Percentiles rank a stretch among this genome's conserved stretches.
These are phyloP conservation scores for Temnothorax ravouxi DNA, from an alignment of 2,888 invertebrate species.

Conservation along the genomic window DNA sequence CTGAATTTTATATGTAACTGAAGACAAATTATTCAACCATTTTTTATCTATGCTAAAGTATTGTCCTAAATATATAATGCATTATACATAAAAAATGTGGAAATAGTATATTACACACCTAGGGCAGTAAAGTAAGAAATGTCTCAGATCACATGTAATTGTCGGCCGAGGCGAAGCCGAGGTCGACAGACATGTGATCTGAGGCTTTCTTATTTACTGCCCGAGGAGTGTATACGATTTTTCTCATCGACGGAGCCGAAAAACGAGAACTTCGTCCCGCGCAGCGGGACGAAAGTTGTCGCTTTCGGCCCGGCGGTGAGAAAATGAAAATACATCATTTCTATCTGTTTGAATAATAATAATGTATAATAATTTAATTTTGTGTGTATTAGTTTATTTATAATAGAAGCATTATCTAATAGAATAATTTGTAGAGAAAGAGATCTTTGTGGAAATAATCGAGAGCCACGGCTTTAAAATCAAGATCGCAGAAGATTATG, in stretches of 20 bases:
- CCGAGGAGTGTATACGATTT: no score
- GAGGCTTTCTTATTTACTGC: no score
- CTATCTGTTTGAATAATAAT: background rate
- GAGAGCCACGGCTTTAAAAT: slow-evolving; percentile 1
- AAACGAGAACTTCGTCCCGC: no score
- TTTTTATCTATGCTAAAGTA: background rate
- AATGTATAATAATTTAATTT: slow-evolving; percentile 4
- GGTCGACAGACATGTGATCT: no score
- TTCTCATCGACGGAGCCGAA: no score
- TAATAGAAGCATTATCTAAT: background rate
- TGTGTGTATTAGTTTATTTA: background rate
- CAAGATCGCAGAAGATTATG: slow-evolving; percentile 7
- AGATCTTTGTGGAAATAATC: background rate
- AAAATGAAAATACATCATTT: background rate
- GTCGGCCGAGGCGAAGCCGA: no score
- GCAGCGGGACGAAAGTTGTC: no score
- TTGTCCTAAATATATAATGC: background rate
- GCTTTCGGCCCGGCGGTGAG: no score
- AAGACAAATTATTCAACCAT: background rate
- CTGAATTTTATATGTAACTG: background rate
- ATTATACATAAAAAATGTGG: background rate
- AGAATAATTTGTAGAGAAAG: background rate
- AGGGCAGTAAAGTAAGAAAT: no score
- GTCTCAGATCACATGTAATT: no score
- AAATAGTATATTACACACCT: no score